Base-by-base conservation (phyloP, 2,888 invertebrate genomes). In the Drosophila greeni region DNA sequence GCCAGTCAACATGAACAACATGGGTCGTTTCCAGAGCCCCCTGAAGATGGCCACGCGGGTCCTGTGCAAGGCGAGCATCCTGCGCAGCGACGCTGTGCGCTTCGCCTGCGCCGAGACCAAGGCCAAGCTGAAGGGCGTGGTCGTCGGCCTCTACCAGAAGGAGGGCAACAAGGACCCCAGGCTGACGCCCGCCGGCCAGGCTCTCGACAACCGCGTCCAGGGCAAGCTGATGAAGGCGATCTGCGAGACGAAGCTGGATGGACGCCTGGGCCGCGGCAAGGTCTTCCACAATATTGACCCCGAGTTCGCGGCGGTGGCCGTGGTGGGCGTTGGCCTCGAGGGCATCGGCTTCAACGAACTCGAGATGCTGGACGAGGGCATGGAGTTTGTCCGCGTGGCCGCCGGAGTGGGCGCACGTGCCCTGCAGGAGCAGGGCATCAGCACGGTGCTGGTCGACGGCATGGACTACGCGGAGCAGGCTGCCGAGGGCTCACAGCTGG, bases 331-430 rank as follows among this genome's bases (percentile, higher is more conserved):
- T 3, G 94, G 94, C 1, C 90, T 91, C 49, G 90, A 91, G 59
- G 90, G 91, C 57, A 89, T 90, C 51, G 92, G 91, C 14, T 91
- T 91, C 76, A 92, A 93, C 86, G 91, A 92, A 67, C 86, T 91
- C 39, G 95, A 95, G 86, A 92, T 92, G 74, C 85, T 93, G 24
- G 92, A 94, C 74, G 92, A 93, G 82, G 92, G 92, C 36, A 91
- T 91, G 86, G 94, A 95, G 85, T 92, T 91, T 79, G 90, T 94
- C 16, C 89, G 94, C 42, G 84, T 89, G 47, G 94, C 93, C 7
- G 91, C 94, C 16, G 93, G 93, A 60, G 90, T 90, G 33, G 91
- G 91, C 1, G 90, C 90, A 0, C 87, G 89, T 16, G 85, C 88
- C 6, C 75, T 91, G 36, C 88, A 89, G 66, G 59, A 83, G 57